These are phyloP conservation scores for Hucho hucho DNA, from an alignment of 2,113 vertebrate genomes.

Conservation along the genomic window DNA sequence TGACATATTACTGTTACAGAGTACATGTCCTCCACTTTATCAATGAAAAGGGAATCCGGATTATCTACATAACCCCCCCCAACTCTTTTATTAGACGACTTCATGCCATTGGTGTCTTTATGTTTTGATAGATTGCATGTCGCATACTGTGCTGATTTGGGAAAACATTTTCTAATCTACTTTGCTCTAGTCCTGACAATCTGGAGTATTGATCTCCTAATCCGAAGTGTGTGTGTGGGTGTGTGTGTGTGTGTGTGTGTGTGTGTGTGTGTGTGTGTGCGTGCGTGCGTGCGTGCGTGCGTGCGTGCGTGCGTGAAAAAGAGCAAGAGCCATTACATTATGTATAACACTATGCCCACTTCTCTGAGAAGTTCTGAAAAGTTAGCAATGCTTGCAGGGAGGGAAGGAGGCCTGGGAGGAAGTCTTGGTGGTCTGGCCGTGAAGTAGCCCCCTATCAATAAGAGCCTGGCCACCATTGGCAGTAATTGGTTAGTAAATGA, in stretches of 20 bases:
- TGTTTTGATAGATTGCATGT: constrained; percentile 71
- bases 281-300: neutral
- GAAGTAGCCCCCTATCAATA: constrained; percentile 48
- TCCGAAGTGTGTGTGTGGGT: constrained; percentile 38
- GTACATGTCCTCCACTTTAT: too few species aligned
- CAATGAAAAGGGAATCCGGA: too few species aligned
- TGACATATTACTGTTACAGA: too few species aligned
- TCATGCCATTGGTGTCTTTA: constrained; percentile 61
- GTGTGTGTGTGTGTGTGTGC: constrained; percentile 21
- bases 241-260: constrained; percentile 8
- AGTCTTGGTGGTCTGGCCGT: constrained; percentile 27
- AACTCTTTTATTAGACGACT: constrained; percentile 55
- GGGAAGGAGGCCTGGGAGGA: too few species aligned
- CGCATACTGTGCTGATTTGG: constrained; percentile 60
- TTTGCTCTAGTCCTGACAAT: constrained; percentile 68
- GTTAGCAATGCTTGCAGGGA: neutral
- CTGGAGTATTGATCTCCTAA: constrained; percentile 65
- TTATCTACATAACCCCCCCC: constrained; percentile 33
- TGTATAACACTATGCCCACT: neutral
- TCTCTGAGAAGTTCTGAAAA: neutral
- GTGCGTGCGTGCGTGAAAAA: neutral
- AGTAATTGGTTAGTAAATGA: constrained; percentile 71
- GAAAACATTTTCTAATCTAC: constrained; percentile 74
- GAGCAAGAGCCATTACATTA: too few species aligned
- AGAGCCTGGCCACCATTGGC: constrained; percentile 37